Evolutionary conservation across 2,113 vertebrate genomes (phyloP).

Genomic region (Tachuris rubrigastra): DNA sequence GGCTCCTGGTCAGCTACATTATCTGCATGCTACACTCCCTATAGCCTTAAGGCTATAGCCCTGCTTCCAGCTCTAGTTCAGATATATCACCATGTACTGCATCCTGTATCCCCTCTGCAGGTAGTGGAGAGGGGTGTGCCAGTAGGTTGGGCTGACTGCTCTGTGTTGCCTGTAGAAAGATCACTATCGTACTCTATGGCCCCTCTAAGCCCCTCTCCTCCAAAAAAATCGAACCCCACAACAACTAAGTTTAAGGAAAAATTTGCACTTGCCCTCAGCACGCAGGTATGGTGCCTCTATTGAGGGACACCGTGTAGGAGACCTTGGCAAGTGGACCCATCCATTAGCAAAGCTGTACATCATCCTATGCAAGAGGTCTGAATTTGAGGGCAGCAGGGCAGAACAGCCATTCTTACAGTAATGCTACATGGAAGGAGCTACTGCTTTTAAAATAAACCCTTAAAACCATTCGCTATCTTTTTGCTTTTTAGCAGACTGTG

Average conservation of each 20-base stretch:
- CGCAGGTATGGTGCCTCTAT: rapidly evolving
- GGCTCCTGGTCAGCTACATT: neutral
- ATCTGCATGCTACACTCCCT: neutral
- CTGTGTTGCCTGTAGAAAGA: neutral
- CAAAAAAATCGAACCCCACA: neutral
- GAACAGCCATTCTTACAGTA: neutral
- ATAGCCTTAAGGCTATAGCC: neutral
- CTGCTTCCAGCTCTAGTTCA: neutral
- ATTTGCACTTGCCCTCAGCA: neutral
- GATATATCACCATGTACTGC: neutral
- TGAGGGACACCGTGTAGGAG: neutral
- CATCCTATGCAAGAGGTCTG: neutral
- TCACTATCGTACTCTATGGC: neutral
- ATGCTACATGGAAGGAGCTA: neutral
- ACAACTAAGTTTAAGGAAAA: neutral
- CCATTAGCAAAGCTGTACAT: neutral
- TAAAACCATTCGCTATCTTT: neutral
- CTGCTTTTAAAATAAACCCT: neutral
- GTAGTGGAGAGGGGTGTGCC: rapidly evolving
- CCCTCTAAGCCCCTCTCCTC: rapidly evolving
- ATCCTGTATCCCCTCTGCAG: neutral
- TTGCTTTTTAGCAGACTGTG: neutral
- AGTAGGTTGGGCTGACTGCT: neutral
- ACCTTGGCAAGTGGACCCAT: neutral
- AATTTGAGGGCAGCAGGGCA: neutral